phyloP scores from a whole-genome alignment of 1,140 invertebrate genomes.

The Calephelis nemesis region DNA sequence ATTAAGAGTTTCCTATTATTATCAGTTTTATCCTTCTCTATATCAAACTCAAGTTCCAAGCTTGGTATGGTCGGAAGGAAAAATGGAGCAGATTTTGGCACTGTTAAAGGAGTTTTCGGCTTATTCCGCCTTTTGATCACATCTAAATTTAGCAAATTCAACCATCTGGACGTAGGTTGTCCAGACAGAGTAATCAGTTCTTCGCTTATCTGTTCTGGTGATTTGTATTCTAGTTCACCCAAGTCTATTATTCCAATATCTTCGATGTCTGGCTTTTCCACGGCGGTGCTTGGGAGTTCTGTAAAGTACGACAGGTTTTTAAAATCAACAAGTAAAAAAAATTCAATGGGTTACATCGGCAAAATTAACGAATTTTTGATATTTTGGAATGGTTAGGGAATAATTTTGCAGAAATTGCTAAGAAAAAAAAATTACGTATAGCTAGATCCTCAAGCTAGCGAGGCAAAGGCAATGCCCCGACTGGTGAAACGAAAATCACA shows the following conservation, averaged over 20 bases:
- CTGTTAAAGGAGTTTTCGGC: constrained; percentile 90
- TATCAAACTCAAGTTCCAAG: constrained; percentile 90
- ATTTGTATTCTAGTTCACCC: constrained; percentile 84
- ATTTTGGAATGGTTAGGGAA: no score
- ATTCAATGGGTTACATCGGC: no score
- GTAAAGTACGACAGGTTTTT: constrained; percentile 21
- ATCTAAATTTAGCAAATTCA: constrained; percentile 95
- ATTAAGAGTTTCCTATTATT: constrained; percentile 78
- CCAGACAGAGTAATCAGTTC: constrained; percentile 93
- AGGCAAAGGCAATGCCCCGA: no score
- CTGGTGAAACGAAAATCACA: no score
- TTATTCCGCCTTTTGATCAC: constrained; percentile 95
- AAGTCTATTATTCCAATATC: constrained; percentile 78
- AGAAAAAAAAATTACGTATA: no score
- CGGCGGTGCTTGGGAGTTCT: constrained; percentile 65
- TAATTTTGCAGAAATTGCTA: no score
- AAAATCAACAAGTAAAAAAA: no score
- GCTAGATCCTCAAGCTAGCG: no score
- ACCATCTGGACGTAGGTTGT: constrained; percentile 93
- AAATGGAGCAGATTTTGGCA: constrained; percentile 93
- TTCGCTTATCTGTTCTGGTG: constrained; percentile 89
- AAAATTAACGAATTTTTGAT: no score
- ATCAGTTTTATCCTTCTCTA: constrained; percentile 73
- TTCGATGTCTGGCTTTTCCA: constrained; percentile 65
- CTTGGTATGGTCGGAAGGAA: constrained; percentile 95